A percentile compares a stretch with the other conserved stretches of the same genome.
Evolutionary conservation across 1,140 invertebrate species (phyloP).

Genomic region (Ostrea denselamellosa): DNA sequence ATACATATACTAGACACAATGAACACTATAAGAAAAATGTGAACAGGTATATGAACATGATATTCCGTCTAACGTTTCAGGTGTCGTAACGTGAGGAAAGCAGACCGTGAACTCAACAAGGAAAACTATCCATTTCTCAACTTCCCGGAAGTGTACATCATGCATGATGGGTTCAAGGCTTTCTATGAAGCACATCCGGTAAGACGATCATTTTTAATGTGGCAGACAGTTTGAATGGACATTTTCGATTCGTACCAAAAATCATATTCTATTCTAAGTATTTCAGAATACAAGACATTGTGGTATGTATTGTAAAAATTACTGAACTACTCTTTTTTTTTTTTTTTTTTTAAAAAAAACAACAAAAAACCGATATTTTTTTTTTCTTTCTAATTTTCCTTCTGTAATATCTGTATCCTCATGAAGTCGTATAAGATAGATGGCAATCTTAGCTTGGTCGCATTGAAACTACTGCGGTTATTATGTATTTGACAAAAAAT

Average conservation of each 20-base stretch:
- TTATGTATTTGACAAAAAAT: background rate
- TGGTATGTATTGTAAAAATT: background rate
- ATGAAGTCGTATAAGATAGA: background rate
- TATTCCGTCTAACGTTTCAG: background rate
- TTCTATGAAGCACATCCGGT: conserved; percentile 86
- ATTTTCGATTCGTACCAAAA: too few relatives aligned
- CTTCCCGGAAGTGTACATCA: conserved; percentile 95
- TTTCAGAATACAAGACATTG: background rate
- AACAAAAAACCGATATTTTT: too few relatives aligned
- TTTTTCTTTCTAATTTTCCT: too few relatives aligned
- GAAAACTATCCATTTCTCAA: conserved; percentile 90
- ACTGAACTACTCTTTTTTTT: background rate
- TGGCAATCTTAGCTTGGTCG: background rate
- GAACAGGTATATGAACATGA: too few relatives aligned
- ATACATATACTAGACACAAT: too few relatives aligned
- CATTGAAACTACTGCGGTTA: too few relatives aligned
- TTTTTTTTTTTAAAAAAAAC: too few relatives aligned
- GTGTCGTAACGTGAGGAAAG: conserved; percentile 82
- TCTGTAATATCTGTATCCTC: too few relatives aligned
- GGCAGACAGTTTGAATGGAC: too few relatives aligned
- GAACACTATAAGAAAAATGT: too few relatives aligned
- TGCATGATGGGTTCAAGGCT: conserved; percentile 94
- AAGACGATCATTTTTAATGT: too few relatives aligned
- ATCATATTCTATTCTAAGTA: too few relatives aligned
- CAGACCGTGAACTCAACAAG: conserved; percentile 89